Percentiles rank a stretch among this genome's conserved stretches.
These are phyloP conservation scores for Callyntrura guangdongensis DNA, from an alignment of 2,888 invertebrate species.

Conservation along the genomic window DNA sequence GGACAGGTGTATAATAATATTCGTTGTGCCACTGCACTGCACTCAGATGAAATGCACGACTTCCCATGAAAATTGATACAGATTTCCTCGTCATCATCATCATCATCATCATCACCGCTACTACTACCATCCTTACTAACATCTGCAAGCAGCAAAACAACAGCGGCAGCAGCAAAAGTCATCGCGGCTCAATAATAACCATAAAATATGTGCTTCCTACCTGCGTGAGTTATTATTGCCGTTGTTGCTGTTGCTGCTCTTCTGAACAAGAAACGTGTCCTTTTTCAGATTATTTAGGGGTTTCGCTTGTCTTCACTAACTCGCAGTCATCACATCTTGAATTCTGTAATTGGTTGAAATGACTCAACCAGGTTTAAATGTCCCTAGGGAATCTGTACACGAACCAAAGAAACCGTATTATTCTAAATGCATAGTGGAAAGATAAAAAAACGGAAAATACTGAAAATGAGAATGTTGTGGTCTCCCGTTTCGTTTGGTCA, in stretches of 20 bases:
- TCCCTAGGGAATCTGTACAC: slow-evolving; percentile 75
- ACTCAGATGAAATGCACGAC: slow-evolving; percentile 80
- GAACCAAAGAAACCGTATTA: slow-evolving; percentile 31
- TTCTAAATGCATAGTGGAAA: slow-evolving; percentile 46
- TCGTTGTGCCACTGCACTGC: slow-evolving; percentile 77
- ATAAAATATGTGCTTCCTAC: slow-evolving; percentile 79
- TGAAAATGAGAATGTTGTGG: slow-evolving; percentile 52
- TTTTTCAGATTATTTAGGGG: slow-evolving; percentile 71
- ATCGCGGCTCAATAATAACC: slow-evolving; percentile 77
- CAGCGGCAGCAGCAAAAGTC: slow-evolving; percentile 66
- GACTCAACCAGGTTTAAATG: slow-evolving; percentile 72
- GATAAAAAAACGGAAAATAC: slow-evolving; percentile 44
- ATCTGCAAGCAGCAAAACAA: slow-evolving; percentile 60
- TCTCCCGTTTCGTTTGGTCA: slow-evolving; percentile 61
- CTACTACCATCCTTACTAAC: no score
- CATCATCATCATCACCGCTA: slow-evolving; percentile 34
- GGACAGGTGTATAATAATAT: slow-evolving; percentile 73
- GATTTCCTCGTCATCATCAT: slow-evolving; percentile 78
- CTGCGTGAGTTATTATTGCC: slow-evolving; percentile 35
- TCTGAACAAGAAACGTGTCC: slow-evolving; percentile 70
- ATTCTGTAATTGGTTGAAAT: slow-evolving; percentile 75
- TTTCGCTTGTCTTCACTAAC: slow-evolving; percentile 38
- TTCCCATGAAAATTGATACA: slow-evolving; percentile 82
- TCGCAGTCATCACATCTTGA: slow-evolving; percentile 71
- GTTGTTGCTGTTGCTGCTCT: slow-evolving; percentile 34